Conservation (phyloP, 2,797 vertebrate genomes). For the Sebastes nivosus region DNA sequence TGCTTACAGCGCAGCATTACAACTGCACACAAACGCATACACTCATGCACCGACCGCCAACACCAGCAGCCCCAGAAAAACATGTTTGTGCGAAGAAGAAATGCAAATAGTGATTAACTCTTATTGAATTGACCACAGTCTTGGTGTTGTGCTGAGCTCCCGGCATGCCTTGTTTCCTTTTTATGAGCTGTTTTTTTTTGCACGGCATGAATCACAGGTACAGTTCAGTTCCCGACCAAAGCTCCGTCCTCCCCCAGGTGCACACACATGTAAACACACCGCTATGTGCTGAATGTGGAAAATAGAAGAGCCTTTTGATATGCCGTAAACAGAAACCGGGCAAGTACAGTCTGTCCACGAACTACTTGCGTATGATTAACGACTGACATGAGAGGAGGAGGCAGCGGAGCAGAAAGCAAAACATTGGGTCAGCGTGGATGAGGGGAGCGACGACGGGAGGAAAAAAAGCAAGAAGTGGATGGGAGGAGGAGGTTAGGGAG, state of each 20-base stretch:
- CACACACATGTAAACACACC: not conserved
- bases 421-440: constrained; percentile 30
- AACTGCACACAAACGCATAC: not conserved
- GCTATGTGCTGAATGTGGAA: not conserved
- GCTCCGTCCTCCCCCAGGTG: not conserved
- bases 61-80: not conserved
- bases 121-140: constrained; percentile 8
- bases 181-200: constrained; percentile 33
- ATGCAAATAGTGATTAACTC: constrained; percentile 36
- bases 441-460: not conserved
- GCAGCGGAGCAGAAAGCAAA: constrained; percentile 43
- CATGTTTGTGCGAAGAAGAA: constrained; percentile 16
- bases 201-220: constrained; percentile 43
- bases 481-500: constrained; percentile 8
- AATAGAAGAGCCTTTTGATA: constrained; percentile 31
- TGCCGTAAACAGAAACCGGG: constrained; percentile 34
- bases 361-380: constrained; percentile 54
- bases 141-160: constrained; percentile 14
- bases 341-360: constrained; percentile 34
- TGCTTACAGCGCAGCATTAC: not conserved
- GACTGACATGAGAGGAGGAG: constrained; percentile 47
- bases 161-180: constrained; percentile 27
- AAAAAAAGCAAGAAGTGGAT: not conserved
- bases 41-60: not conserved
- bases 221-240: constrained; percentile 18